Evolutionary conservation across 2,797 vertebrate genomes (phyloP).

Genomic region (Naso thynnoides): DNA sequence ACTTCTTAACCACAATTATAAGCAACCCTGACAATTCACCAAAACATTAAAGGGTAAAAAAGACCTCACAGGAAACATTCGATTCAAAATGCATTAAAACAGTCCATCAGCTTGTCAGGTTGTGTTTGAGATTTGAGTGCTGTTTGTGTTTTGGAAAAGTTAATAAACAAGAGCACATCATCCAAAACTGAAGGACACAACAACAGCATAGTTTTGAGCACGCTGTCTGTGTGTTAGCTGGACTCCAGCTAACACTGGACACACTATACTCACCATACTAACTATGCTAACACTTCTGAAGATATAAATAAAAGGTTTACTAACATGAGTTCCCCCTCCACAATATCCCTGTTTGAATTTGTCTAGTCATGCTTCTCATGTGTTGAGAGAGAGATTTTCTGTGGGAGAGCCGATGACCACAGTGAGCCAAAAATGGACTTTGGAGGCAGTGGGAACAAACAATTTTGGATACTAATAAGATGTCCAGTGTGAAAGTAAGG

Average conservation of each 20-base stretch:
- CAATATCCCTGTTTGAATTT: background rate
- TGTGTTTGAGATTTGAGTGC: no score
- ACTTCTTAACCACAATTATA: background rate
- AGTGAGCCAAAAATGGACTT: background rate
- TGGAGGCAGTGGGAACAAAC: background rate
- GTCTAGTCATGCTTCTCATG: background rate
- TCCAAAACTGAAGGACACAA: background rate
- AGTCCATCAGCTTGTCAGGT: background rate
- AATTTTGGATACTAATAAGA: constrained; percentile 22
- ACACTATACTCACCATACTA: no score
- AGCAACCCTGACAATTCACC: background rate
- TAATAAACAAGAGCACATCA: background rate
- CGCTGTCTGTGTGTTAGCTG: no score
- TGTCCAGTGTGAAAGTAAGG: background rate
- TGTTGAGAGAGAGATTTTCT: background rate
- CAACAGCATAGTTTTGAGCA: background rate
- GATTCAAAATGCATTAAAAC: background rate
- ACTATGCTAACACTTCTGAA: no score
- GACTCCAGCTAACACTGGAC: no score
- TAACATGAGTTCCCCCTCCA: background rate
- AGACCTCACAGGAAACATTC: background rate
- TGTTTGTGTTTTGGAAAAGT: background rate
- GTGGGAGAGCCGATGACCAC: background rate
- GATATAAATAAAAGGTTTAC: no score
- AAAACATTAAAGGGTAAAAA: background rate